Base-by-base conservation (phyloP, 2,888 invertebrate genomes). In the Ormyrus thymus region DNA sequence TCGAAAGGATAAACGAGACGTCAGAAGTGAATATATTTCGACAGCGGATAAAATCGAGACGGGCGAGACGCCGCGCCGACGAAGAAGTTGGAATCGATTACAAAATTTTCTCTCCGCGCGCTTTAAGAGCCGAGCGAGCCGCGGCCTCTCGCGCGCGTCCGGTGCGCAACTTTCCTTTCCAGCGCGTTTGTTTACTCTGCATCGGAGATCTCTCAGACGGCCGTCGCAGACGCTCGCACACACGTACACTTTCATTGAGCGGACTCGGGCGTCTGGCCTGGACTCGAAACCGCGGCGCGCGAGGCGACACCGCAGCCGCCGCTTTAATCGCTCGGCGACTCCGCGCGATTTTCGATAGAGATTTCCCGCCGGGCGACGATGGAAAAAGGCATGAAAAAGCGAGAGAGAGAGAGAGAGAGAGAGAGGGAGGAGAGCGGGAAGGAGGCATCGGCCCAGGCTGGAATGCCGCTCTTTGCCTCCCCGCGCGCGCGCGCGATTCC, bases 401-500 rank as follows among this genome's bases (percentile, higher is more conserved):
- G 55, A 62, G 72, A 66, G 74, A 72, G 78, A 43, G 50, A 66
- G 73, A 10, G 59, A 70, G 56, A 71, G 77, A 78, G 82, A 8
- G 10, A 43, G 58, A n/a, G 56, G n/a, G 58, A 53, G 50, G 61
- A 66, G 62, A 48, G 43, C 59, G 66, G 29, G 65, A 59, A 46
- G 65, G 62, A 59, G 79, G 48, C 58, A 56, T 15, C 9, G 45
- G 59, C 61, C 76, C 61, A 76, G 65, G 81, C 78, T 82, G 81
- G 84, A 85, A 86, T 89, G 89, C 85, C 85, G 88, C 86, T 88
- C 83, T 87, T 86, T 87, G 89, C 88, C 87, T 86, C 86, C 83
- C 66, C 84, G 84, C 84, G 84, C 82, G 81, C 81, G 79, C 81
- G 83, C 81, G 81, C 81, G 61, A 29, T 86, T 88, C 89, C 88